Evolutionary conservation across 1,140 invertebrate species (phyloP), one percentile per base, ranked within the genome.

Genomic region (Drosophila insularis): DNA sequence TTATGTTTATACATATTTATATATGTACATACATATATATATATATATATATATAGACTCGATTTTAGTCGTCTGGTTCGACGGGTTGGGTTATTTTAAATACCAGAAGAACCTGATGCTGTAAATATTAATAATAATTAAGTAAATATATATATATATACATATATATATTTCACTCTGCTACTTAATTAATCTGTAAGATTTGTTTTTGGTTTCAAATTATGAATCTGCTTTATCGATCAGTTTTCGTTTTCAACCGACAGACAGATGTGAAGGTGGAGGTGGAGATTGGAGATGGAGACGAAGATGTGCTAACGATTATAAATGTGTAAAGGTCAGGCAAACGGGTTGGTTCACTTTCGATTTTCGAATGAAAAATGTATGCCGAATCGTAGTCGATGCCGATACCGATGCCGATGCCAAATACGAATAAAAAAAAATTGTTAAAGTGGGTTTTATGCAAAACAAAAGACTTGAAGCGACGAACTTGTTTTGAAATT

Each of bases 261-360:
- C 10, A 37, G 35, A 37, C 3, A 13, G 7, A 10, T 8, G 10
- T 40, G 71, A 11, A 37, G 58, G 23, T n/a, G 69, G 13, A 32
- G 32, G 13, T 39, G 27, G 40, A 70, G 79, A 87, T 27, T 40
- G 71, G n/a, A 50, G 58, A 35, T n/a, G 69, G 17, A 21, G 46
- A 23, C 54, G 37, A 43, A 70, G 79, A 87, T 86, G 81, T 87
- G 82, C 81, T 87, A 87, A 86, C 79, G 62, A 75, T 87, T 82
- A 87, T 87, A 82, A 79, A 87, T 87, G 82, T 81, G 69, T 87
- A 89, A 87, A 87, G 82, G 82, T 86, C 82, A 86, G 64, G 37
- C 76, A 82, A 86, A 86, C 82, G 75, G 67, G 82, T 86, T 86
- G 77, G 55, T 74, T 89, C 80, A 87, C 82, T 87, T 87, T 87